Evolutionary conservation across 1,140 invertebrate species (phyloP), one percentile per base, ranked within the genome.

Genomic region (Steinernema khuongi): DNA sequence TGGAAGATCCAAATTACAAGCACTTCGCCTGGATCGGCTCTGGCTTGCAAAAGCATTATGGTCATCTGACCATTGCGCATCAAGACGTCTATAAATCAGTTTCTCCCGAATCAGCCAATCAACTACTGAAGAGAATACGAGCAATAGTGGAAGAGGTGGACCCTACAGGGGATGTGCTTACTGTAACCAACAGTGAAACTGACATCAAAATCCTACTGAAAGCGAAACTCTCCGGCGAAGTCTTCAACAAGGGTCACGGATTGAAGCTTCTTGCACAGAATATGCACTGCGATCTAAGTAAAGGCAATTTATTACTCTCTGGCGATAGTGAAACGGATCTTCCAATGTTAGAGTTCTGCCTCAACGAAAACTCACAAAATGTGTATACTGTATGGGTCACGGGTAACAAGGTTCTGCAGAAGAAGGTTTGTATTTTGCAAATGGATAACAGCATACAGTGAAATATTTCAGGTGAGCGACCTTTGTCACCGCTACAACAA

Each of bases 161-260:
- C 69, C 81, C 79, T 11, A 73, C 67, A 17, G 73, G 72, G 0
- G 50, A 77, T 31, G 33, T 68, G 28, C 31, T 84, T 1, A 66
- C 70, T 7, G 72, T 85, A 28, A 83, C 70, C 30, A 77, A 71
- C 67, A 81, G 81, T 18, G 83, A 84, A 29, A 85, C 80, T 11
- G 83, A 84, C 70, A 75, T 85, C 19, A 84, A 84, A 44, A 80
- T 85, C 30, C 79, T 81, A 43, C 68, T 84, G 32, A 85, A 81
- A 72, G 83, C 74, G 26, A 67, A 41, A 11, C 28, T 75, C 18
- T 22, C 67, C 29, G 83, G 84, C n/a, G 74, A 73, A 26, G 80
- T 85, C 14, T 84, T 84, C 71, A 78, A 83, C 71, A 84, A 84
- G 70, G 83, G 83, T n/a, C 74, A 85, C 73, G 83, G 83, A 14